phyloP scores from a whole-genome alignment of 2,113 vertebrate species.

The Channa maculata region DNA sequence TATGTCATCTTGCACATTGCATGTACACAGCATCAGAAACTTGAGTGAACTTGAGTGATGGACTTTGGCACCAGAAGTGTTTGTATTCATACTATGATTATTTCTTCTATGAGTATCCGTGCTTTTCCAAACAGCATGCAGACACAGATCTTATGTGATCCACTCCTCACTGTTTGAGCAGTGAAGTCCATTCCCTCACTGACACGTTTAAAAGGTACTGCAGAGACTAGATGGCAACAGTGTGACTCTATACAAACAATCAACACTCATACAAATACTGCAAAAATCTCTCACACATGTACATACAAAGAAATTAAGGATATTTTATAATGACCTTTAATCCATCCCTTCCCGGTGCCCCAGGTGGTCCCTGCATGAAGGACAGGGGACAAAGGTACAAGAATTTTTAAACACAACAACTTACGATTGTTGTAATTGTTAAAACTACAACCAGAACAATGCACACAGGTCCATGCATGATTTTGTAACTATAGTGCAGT shows the following conservation, averaged over 20 bases:
- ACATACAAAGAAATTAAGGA: constrained; percentile 4
- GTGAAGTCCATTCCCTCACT: neutral
- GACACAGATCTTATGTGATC: no score
- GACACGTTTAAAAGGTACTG: neutral
- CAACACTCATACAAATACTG: constrained; percentile 1
- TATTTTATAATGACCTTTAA: constrained; percentile 76
- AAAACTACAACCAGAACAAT: no score
- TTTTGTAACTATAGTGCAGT: no score
- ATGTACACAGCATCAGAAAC: neutral
- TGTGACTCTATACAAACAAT: constrained; percentile 4
- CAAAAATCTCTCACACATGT: neutral
- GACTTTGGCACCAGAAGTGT: no score
- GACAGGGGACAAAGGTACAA: neutral
- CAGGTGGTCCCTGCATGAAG: constrained; percentile 77
- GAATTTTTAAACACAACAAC: neutral
- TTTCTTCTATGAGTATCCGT: no score
- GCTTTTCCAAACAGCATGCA: no score
- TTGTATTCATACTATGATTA: no score
- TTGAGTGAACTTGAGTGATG: no score
- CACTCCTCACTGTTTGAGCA: neutral
- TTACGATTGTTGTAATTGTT: neutral
- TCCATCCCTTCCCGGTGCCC: constrained; percentile 82
- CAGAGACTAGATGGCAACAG: constrained; percentile 10
- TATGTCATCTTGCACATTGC: no score
- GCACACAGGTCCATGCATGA: no score